Conservation (phyloP, 2,113 vertebrate genomes). For the Calyptommatus sinebrachiatus region DNA sequence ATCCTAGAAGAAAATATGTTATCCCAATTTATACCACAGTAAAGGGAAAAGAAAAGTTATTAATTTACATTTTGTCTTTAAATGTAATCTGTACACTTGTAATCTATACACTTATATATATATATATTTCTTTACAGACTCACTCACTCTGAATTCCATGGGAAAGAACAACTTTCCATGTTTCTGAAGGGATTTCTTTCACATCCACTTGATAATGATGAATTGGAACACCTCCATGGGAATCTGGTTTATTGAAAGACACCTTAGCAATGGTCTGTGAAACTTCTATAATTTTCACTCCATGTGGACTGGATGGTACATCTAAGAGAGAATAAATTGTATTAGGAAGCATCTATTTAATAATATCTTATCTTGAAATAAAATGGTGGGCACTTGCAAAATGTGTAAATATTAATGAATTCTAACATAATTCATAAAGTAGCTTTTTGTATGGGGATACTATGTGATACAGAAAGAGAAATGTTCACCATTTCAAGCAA, state of each 20-base stretch:
- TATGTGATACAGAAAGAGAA: too few relatives aligned
- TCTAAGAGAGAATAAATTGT: conserved; percentile 69
- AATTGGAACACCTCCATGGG: conserved; percentile 95
- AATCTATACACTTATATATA: too few relatives aligned
- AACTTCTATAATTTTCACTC: conserved; percentile 84
- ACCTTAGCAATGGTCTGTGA: conserved; percentile 91
- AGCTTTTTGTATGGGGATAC: too few relatives aligned
- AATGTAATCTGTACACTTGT: not conserved
- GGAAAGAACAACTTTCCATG: conserved; percentile 92
- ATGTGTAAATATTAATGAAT: too few relatives aligned
- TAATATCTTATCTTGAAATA: not conserved
- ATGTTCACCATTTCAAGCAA: too few relatives aligned
- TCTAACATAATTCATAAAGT: too few relatives aligned
- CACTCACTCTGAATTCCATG: conserved; percentile 95
- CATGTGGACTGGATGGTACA: conserved; percentile 92
- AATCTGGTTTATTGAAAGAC: conserved; percentile 92
- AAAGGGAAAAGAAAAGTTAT: not conserved
- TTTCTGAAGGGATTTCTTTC: conserved; percentile 86
- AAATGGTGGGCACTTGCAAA: too few relatives aligned
- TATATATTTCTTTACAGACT: conserved; percentile 63
- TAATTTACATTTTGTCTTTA: not conserved
- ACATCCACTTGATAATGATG: conserved; percentile 94
- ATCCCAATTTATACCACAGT: not conserved
- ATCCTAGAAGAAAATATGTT: not conserved
- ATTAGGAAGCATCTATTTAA: not conserved